phyloP scores from a whole-genome alignment of 2,113 vertebrate species.

The Talpa occidentalis region DNA sequence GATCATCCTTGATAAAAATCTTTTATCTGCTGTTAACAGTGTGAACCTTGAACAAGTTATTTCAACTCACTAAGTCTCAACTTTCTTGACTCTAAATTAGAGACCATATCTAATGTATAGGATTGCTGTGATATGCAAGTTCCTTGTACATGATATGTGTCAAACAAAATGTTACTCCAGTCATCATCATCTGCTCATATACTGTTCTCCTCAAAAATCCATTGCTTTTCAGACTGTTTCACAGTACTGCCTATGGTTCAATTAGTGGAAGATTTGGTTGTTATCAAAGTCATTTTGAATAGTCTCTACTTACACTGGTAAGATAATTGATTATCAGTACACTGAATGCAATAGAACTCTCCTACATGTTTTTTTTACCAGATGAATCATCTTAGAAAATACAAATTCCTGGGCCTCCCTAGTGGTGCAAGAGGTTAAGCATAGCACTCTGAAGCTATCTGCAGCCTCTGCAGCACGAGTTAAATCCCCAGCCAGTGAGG shows the following conservation, averaged over 20 bases:
- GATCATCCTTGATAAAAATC: not conserved
- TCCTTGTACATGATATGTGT: not conserved
- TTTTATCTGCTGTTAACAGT: not conserved
- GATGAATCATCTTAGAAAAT: not conserved
- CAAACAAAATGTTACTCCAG: not conserved
- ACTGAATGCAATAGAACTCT: not conserved
- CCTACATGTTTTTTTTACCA: conserved; percentile 2
- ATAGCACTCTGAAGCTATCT: no score
- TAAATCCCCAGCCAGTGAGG: no score
- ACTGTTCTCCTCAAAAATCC: not conserved
- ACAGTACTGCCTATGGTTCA: not conserved
- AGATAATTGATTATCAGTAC: not conserved
- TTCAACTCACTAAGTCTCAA: not conserved
- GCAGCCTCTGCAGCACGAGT: no score
- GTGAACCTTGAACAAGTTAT: not conserved
- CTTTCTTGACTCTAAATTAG: not conserved
- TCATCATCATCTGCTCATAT: not conserved
- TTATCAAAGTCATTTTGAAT: not conserved
- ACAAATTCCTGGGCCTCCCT: no score
- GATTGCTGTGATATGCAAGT: not conserved
- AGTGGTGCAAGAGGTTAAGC: no score
- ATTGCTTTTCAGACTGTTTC: not conserved
- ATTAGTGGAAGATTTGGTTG: not conserved
- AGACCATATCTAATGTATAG: not conserved
- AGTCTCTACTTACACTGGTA: not conserved